A percentile compares a stretch with the other conserved stretches of the same genome.
phyloP scores from a whole-genome alignment of 2,888 invertebrate species.

The Pinctada fucata region DNA sequence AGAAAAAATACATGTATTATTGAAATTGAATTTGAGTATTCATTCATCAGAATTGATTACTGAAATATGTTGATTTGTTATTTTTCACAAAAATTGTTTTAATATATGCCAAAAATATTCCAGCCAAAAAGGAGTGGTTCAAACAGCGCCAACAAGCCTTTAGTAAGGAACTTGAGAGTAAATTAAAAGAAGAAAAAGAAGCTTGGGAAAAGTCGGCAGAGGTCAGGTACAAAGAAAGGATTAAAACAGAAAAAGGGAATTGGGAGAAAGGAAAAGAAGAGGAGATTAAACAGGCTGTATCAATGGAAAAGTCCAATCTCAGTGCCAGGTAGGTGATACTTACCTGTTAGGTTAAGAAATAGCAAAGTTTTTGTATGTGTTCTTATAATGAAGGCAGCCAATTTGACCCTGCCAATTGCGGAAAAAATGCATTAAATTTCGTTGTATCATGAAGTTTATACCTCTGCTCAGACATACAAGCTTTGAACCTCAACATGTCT shows the following conservation, averaged over 20 bases:
- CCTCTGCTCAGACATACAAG: no score
- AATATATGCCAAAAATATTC: background rate
- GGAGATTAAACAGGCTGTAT: conserved; percentile 27
- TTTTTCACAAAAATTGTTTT: no score
- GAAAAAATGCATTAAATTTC: no score
- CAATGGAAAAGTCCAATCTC: conserved; percentile 32
- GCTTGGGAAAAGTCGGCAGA: conserved; percentile 29
- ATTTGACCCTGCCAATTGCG: no score
- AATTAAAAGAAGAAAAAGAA: conserved; percentile 32
- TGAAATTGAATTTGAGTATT: no score
- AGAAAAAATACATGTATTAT: no score
- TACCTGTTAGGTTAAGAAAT: background rate
- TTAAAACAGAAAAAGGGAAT: conserved; percentile 35
- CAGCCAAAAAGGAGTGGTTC: conserved; percentile 47
- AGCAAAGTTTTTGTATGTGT: background rate
- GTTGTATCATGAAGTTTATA: no score
- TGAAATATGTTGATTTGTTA: no score
- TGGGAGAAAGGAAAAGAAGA: conserved; percentile 45
- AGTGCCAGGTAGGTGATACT: background rate
- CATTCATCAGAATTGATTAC: no score
- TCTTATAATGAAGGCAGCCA: no score
- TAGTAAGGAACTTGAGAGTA: conserved; percentile 19
- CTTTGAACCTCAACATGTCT: no score
- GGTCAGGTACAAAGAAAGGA: conserved; percentile 1
- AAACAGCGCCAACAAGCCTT: conserved; percentile 23